Evolutionary conservation across 2,797 vertebrate genomes (phyloP).

Genomic region (Argyrosomus regius): DNA sequence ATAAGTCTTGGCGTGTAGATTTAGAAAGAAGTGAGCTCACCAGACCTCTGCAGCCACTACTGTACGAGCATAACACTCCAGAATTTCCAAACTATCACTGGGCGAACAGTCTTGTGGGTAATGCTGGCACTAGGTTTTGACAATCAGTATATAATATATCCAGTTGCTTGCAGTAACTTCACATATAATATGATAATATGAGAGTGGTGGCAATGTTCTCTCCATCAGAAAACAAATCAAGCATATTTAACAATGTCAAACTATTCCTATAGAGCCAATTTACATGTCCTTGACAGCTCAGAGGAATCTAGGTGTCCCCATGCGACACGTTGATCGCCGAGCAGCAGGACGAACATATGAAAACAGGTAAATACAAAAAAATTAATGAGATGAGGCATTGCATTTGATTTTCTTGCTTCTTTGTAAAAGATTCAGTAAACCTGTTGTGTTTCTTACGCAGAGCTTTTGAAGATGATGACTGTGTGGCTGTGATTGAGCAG

Average conservation of each 20-base stretch:
- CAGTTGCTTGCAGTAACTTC: not conserved
- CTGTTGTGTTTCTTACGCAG: constrained; percentile 59
- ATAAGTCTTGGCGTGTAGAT: too few species aligned
- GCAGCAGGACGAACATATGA: constrained; percentile 82
- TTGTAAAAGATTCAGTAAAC: not conserved
- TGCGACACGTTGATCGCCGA: constrained; percentile 73
- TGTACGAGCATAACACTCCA: too few species aligned
- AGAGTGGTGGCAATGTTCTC: constrained; percentile 9
- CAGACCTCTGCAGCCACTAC: too few species aligned
- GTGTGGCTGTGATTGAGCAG: constrained; percentile 84
- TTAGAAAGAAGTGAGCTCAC: too few species aligned
- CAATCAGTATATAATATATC: too few species aligned
- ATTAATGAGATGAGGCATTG: not conserved
- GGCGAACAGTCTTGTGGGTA: too few species aligned
- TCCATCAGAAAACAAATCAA: not conserved
- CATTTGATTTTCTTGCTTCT: not conserved
- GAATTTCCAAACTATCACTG: too few species aligned
- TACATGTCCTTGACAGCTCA: constrained; percentile 75
- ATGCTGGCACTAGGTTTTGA: too few species aligned
- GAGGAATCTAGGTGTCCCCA: constrained; percentile 78
- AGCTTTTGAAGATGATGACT: constrained; percentile 88
- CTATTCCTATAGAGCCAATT: constrained; percentile 7
- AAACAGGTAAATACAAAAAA: constrained; percentile 80
- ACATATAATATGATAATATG: not conserved
- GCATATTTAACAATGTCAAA: constrained; percentile 18